phyloP scores from a whole-genome alignment of 1,140 invertebrate species.

The Drosophila paulistorum region DNA sequence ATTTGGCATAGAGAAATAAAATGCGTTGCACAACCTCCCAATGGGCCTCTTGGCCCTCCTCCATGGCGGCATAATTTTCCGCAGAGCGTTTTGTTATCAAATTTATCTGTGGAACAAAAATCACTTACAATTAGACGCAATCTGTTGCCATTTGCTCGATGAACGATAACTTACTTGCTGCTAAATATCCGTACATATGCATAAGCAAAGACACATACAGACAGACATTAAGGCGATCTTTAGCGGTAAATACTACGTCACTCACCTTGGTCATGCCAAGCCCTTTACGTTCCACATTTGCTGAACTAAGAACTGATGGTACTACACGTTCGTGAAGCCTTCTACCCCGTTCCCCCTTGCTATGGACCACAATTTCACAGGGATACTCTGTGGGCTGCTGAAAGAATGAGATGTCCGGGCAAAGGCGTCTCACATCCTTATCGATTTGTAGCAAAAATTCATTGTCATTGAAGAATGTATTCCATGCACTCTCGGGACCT shows the following conservation, averaged over 20 bases:
- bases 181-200: slow-evolving; percentile 42
- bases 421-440: slow-evolving; percentile 97
- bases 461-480: slow-evolving; percentile 96
- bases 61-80: slow-evolving; percentile 92
- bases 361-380: slow-evolving; percentile 89
- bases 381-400: slow-evolving; percentile 95
- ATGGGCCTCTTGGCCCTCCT: slow-evolving; percentile 93
- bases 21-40: slow-evolving; percentile 99
- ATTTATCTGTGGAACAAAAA: slow-evolving; percentile 83
- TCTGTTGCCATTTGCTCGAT: neutral
- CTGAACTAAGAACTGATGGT: slow-evolving; percentile 92
- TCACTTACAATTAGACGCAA: neutral
- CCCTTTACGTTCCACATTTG: slow-evolving; percentile 93
- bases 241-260: slow-evolving; percentile 19
- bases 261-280: slow-evolving; percentile 94
- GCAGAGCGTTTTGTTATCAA: slow-evolving; percentile 87
- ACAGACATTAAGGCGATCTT: slow-evolving; percentile 34
- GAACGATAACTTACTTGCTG: slow-evolving; percentile 75
- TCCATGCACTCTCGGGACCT: slow-evolving; percentile 97
- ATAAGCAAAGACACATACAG: slow-evolving; percentile 27
- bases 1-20: slow-evolving; percentile 98
- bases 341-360: slow-evolving; percentile 87
- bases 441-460: slow-evolving; percentile 97
- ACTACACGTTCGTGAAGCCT: slow-evolving; percentile 94
- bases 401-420: slow-evolving; percentile 98